Evolutionary conservation across 2,113 vertebrate species (phyloP).

Genomic region (Arothron firmamentum): DNA sequence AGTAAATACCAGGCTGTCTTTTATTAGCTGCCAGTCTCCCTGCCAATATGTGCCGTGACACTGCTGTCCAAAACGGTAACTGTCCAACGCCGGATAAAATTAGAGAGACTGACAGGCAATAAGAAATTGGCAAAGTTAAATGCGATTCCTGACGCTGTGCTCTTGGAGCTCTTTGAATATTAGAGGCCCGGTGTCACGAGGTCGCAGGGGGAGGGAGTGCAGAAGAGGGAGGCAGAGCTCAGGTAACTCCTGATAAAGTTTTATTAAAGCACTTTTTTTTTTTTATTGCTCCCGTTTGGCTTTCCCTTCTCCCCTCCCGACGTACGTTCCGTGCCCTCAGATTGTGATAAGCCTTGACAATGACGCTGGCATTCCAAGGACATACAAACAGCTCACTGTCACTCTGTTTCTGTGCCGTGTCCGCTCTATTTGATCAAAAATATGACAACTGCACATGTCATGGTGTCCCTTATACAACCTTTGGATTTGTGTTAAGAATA

Average conservation of each 20-base stretch:
- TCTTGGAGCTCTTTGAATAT: slow-evolving; percentile 70
- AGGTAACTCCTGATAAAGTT: slow-evolving; percentile 72
- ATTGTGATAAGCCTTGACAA: slow-evolving; percentile 72
- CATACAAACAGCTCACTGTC: slow-evolving; percentile 59
- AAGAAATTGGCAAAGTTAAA: slow-evolving; percentile 78
- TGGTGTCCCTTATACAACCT: too few relatives aligned
- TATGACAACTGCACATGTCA: too few relatives aligned
- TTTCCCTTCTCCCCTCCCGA: slow-evolving; percentile 2
- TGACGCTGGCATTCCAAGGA: slow-evolving; percentile 69
- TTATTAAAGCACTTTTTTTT: slow-evolving; percentile 70
- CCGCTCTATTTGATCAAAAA: background rate
- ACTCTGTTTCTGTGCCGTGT: slow-evolving; percentile 45
- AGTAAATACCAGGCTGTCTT: slow-evolving; percentile 72
- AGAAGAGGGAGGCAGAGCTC: slow-evolving; percentile 24
- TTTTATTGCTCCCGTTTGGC: slow-evolving; percentile 29
- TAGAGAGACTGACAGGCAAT: slow-evolving; percentile 82
- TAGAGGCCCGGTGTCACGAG: slow-evolving; percentile 48
- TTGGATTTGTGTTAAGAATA: too few relatives aligned
- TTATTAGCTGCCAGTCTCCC: slow-evolving; percentile 81
- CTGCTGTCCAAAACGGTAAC: slow-evolving; percentile 75
- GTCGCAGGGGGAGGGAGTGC: slow-evolving; percentile 15
- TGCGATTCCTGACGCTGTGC: slow-evolving; percentile 59
- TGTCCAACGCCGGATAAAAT: slow-evolving; percentile 77
- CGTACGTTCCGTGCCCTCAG: slow-evolving; percentile 41
- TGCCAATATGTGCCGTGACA: slow-evolving; percentile 78